Percentiles rank a stretch among this genome's conserved stretches.
phyloP scores from a whole-genome alignment of 53 echinoderm and acorn worm species.

The Pentamera pediparva region DNA sequence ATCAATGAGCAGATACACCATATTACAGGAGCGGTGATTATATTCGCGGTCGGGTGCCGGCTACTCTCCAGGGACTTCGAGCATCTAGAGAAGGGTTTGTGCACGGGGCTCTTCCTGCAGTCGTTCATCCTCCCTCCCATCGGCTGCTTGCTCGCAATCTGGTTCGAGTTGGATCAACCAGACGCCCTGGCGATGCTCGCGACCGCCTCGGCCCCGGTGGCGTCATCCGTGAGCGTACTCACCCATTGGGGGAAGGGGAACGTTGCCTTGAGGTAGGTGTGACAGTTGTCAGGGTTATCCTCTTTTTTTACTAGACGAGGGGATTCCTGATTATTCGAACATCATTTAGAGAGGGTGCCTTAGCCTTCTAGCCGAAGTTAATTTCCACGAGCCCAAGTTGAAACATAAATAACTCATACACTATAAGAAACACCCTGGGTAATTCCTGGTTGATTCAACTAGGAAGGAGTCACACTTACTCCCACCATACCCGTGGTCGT shows the following conservation, averaged over 20 bases:
- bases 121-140: constrained; percentile 4
- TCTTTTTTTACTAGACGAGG: too few relatives aligned
- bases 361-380: too few relatives aligned
- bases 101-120: constrained; percentile 10
- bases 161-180: neutral
- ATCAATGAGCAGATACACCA: too few relatives aligned
- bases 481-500: too few relatives aligned
- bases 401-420: too few relatives aligned
- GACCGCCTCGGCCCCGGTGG: constrained; percentile 3
- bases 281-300: too few relatives aligned
- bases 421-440: too few relatives aligned
- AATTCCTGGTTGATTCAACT: too few relatives aligned
- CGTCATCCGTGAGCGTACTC: constrained; percentile 4
- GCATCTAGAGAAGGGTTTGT: neutral
- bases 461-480: too few relatives aligned
- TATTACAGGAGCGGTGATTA: neutral
- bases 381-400: too few relatives aligned
- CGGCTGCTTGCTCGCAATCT: neutral
- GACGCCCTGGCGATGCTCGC: constrained; percentile 10
- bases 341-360: too few relatives aligned
- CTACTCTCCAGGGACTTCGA: neutral
- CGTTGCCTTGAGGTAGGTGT: constrained; percentile 4
- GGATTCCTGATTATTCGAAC: too few relatives aligned
- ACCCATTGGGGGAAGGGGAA: constrained; percentile 7
- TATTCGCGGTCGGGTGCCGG: constrained; percentile 16